Evolutionary conservation across 2,888 invertebrate genomes (phyloP).

Genomic region (Lochmaea crataegi): DNA sequence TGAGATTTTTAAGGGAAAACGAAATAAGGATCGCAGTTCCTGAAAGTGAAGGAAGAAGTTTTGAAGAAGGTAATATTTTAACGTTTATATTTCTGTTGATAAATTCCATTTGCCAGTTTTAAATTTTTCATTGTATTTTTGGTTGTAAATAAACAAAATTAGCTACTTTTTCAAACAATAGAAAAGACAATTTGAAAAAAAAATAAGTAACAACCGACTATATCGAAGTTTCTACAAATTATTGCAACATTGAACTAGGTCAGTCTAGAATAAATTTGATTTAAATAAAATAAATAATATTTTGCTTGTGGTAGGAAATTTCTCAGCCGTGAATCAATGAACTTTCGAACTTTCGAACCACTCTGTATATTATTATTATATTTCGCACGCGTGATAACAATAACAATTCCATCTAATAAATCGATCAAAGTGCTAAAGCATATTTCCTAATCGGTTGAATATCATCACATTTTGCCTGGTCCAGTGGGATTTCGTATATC

Average conservation of each 20-base stretch:
- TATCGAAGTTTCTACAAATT: background rate
- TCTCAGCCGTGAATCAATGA: slow-evolving; percentile 3
- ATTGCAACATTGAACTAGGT: slow-evolving; percentile 8
- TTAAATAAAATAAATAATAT: slow-evolving; percentile 27
- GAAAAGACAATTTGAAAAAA: background rate
- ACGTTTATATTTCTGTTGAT: background rate
- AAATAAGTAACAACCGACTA: background rate
- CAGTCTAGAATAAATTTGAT: slow-evolving; percentile 20
- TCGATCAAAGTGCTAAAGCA: no score
- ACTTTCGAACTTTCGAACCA: no score
- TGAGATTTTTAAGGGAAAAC: slow-evolving; percentile 66
- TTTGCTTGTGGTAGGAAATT: slow-evolving; percentile 8
- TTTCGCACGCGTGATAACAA: no score
- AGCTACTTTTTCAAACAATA: background rate
- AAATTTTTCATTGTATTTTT: no score
- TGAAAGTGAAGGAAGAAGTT: slow-evolving; percentile 58
- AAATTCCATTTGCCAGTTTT: no score
- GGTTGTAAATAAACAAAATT: no score
- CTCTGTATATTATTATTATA: no score
- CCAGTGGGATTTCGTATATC: no score
- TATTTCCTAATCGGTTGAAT: no score
- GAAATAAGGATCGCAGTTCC: slow-evolving; percentile 65
- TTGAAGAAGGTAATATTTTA: slow-evolving; percentile 49
- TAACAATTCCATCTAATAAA: no score
- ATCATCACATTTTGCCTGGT: no score